phyloP scores from a whole-genome alignment of 2,113 vertebrate genomes.

The Petromus typicus region DNA sequence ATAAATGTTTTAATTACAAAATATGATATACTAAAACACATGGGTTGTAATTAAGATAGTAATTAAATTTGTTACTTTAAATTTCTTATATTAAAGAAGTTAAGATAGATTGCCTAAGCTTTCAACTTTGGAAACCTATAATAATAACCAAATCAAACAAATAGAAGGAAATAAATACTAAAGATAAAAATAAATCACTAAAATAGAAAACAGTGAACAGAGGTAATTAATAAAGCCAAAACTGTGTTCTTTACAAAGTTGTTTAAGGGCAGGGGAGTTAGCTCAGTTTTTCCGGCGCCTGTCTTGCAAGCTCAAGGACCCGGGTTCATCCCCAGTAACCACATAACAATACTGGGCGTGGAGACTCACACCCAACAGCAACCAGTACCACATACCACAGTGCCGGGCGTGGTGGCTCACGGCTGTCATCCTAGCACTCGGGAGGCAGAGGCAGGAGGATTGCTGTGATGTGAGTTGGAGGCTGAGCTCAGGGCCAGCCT shows the following conservation, averaged over 20 bases:
- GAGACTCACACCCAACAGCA: too few species aligned
- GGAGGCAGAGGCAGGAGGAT: too few species aligned
- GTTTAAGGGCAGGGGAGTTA: too few species aligned
- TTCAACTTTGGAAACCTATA: not conserved
- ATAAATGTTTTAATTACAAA: constrained; percentile 1
- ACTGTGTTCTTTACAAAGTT: not conserved
- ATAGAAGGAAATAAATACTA: not conserved
- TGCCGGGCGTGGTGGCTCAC: too few species aligned
- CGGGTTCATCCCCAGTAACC: too few species aligned
- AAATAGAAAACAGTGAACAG: not conserved
- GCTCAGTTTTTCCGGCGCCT: too few species aligned
- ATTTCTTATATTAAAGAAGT: not conserved
- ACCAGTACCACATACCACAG: too few species aligned
- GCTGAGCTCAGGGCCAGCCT: too few species aligned
- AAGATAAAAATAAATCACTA: not conserved
- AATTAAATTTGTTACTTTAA: not conserved
- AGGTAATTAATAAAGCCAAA: not conserved
- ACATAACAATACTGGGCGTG: too few species aligned
- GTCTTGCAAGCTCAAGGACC: too few species aligned
- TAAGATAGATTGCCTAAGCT: not conserved
- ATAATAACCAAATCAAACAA: not conserved
- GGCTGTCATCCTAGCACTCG: too few species aligned
- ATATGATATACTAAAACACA: not conserved
- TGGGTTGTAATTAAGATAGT: not conserved
- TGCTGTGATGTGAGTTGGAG: too few species aligned